phyloP scores from a whole-genome alignment of 2,113 vertebrate species.

The Meriones unguiculatus region DNA sequence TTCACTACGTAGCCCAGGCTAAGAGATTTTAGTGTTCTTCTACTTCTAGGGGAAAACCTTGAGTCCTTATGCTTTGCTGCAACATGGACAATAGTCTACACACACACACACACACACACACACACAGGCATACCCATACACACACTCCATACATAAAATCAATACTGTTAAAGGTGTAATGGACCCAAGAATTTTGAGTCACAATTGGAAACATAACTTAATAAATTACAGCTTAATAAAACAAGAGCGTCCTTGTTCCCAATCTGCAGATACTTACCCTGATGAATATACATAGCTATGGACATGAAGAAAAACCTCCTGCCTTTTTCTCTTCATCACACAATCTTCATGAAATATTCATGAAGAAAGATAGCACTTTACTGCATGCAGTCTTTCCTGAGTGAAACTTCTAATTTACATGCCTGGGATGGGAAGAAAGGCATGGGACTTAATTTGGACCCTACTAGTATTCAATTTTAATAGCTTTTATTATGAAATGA shows the following conservation, averaged over 20 bases:
- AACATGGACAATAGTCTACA: too few species aligned
- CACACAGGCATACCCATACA: too few species aligned
- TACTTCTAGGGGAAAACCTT: not conserved
- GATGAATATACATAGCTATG: not conserved
- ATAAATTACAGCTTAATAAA: not conserved
- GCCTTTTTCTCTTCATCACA: not conserved
- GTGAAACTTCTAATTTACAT: not conserved
- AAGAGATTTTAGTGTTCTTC: not conserved
- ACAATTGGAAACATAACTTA: not conserved
- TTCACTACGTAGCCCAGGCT: too few species aligned
- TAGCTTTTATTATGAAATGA: not conserved
- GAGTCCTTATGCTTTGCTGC: too few species aligned
- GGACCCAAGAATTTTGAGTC: not conserved
- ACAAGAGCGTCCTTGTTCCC: not conserved
- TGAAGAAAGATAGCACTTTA: not conserved
- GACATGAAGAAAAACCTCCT: not conserved
- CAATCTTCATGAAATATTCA: too few species aligned
- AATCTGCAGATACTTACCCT: not conserved
- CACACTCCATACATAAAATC: not conserved
- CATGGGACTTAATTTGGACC: not conserved
- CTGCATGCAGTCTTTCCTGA: not conserved
- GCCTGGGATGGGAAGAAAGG: accelerated
- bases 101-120: too few species aligned
- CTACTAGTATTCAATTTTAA: too few species aligned
- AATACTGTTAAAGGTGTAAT: not conserved